Evolutionary conservation across 2,888 invertebrate species (phyloP).

Genomic region (Lydus trimaculatus): DNA sequence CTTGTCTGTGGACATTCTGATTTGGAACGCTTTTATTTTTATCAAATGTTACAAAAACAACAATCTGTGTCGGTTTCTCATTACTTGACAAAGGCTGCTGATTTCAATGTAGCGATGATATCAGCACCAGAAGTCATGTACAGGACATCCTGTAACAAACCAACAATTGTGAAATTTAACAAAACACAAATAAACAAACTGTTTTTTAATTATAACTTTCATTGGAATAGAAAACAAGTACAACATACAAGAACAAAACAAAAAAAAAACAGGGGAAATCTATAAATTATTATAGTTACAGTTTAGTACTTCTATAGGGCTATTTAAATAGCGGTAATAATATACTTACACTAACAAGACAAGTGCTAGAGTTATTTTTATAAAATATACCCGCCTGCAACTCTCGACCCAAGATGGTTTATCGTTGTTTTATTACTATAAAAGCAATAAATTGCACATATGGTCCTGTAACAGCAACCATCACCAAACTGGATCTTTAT

Average conservation of each 20-base stretch:
- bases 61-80: background rate
- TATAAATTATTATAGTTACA: background rate
- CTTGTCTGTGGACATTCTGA: background rate
- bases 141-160: conserved; percentile 26
- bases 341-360: conserved; percentile 30
- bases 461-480: background rate
- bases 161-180: conserved; percentile 8
- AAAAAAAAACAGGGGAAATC: background rate
- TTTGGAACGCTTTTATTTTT: background rate
- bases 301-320: background rate
- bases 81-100: background rate
- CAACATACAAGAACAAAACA: background rate
- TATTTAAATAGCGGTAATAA: conserved; percentile 22
- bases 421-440: background rate
- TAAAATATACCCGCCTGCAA: background rate
- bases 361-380: conserved; percentile 3
- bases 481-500: background rate
- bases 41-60: background rate
- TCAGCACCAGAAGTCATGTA: conserved; percentile 29
- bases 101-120: conserved; percentile 20
- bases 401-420: background rate
- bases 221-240: background rate
- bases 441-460: conserved; percentile 2
- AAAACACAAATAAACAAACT: conserved; percentile 2
- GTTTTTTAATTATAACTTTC: background rate